Base-by-base conservation (phyloP, 2,113 vertebrate genomes). In the Nestor notabilis region DNA sequence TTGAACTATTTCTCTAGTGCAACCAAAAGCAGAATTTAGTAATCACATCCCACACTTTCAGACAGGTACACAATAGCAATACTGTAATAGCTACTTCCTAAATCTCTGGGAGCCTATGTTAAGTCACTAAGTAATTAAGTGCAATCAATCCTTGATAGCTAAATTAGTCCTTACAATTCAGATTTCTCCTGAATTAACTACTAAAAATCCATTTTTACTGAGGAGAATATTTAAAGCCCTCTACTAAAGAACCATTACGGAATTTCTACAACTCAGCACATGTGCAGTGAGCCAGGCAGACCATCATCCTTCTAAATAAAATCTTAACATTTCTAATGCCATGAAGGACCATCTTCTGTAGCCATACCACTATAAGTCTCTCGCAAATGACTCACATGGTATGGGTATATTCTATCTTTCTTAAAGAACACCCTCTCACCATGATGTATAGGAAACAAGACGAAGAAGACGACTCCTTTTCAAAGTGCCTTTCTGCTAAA, bases 111-210 rank as follows among this genome's bases (percentile, higher is more conserved):
- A 96, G 76, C 61, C 53, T 69, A 23, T 66, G 44, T 76, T 89
- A 78, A 75, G 69, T 91, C 83, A 78, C 71, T 93, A 88, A 53
- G 27, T 35, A 77, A 81, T 84, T 87, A 65, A 87, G 31, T 86
- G 41, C 46, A 70, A 81, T 79, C 46, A 93, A 83, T 89, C 58
- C 43, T 95, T 92, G 86, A 76, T 70, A 91, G 31, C 44, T 94
- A 96, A 98, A 92, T 94, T 92, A 91, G 56, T 55, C 60, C n/a
- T 80, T 96, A n/a, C 25, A 70, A 69, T 82, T 49, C 86, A 77
- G 75, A 94, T 94, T 96, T 87, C 29, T 81, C 90, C 61, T 52
- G 18, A 93, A 96, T 84, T 78, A 83, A 74, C 33, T 72, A 12
- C 39, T 84, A 63, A 47, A 77, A 94, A 90, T 47, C 17, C 50